Base-by-base conservation (phyloP, 2,113 vertebrate genomes). In the Pelecanoides urinatrix region DNA sequence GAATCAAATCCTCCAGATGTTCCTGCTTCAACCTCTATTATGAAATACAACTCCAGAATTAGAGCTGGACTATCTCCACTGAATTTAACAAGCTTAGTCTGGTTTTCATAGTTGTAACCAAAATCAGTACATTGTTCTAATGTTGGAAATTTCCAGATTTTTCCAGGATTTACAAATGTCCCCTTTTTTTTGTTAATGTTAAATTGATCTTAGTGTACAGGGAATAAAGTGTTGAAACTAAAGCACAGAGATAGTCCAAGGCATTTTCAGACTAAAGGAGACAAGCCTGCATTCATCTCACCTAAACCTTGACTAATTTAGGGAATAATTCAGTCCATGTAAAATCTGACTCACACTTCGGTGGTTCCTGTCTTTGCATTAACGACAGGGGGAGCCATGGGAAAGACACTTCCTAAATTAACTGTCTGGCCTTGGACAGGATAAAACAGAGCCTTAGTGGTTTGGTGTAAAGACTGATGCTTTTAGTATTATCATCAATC, bases 401-500 rank as follows among this genome's bases (percentile, higher is more conserved):
- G 34, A 92, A 95, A 85, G 40, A 19, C 93, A 90, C 70, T 94
- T 94, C 62, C 66, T 82, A 92, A 85, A 90, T 87, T 61, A 96
- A 70, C 50, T 66, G 71, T 72, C 62, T 83, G 49, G 70, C 25
- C 56, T 93, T 87, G 65, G 84, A 85, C 36, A 85, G 87, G 58
- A 75, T 90, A 85, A 96, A 97, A 86, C 74, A 91, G 87, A 94
- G 40, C 27, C 66, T 94, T 88, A 66, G 91, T 88, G 58, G 38
- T 62, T 91, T 94, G 71, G 74, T 88, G 58, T 78, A 79, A 91
- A 86, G 89, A 55, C 20, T 87, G 22, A 61, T 94, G 92, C 77
- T 95, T 91, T 96, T 91, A 94, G 71, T 83, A 80, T 85, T 80
- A 40, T 34, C 89, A 92, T 95, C 30, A 94, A 96, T 95, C 92